Conservation (phyloP, 2,888 invertebrate genomes). For the Julus scandinavius region DNA sequence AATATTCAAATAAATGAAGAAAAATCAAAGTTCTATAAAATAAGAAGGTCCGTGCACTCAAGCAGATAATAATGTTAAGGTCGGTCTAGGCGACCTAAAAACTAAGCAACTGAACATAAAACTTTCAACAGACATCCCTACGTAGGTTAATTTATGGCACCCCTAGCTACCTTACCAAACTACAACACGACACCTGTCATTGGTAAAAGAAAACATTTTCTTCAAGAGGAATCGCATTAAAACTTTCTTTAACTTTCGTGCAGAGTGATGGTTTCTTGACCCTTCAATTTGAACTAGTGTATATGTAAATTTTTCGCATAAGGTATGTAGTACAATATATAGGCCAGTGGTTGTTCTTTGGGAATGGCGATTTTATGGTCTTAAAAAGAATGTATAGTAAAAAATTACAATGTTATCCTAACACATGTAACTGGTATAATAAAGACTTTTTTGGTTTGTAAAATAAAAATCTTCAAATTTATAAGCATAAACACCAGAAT, state of each 20-base stretch:
- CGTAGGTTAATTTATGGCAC: not conserved
- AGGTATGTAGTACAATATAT: not conserved
- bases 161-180: not conserved
- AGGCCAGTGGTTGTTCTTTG: not conserved
- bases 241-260: constrained; percentile 9
- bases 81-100: constrained; percentile 36
- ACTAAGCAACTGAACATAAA: not conserved
- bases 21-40: constrained; percentile 17
- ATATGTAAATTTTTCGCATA: not conserved
- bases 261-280: not conserved
- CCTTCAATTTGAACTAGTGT: not conserved
- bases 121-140: constrained; percentile 19
- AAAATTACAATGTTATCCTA: not conserved
- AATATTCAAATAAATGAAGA: not conserved
- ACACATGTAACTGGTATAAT: not conserved
- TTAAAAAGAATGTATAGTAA: not conserved
- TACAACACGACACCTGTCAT: constrained; percentile 10
- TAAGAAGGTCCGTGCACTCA: constrained; percentile 36
- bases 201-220: not conserved
- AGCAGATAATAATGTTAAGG: constrained; percentile 45
- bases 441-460: too few species aligned
- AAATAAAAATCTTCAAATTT: too few species aligned
- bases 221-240: not conserved
- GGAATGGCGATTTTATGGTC: not conserved
- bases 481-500: too few species aligned